Conservation (phyloP, 2,888 invertebrate species). For the Leucophenga maculata region DNA sequence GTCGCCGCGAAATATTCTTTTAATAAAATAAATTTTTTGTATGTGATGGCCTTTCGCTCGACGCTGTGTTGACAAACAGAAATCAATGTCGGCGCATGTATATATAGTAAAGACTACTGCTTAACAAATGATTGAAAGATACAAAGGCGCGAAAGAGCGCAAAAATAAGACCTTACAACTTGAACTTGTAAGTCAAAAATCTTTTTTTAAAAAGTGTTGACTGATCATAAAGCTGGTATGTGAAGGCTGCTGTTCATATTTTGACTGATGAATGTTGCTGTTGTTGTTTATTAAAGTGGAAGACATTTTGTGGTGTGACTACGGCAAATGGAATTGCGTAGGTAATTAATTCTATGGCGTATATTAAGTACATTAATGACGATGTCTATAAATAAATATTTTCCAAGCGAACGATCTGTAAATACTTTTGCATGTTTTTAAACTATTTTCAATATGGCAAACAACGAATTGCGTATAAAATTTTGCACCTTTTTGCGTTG, state of each 20-base stretch:
- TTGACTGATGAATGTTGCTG: no score
- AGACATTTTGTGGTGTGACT: no score
- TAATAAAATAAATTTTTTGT: background rate
- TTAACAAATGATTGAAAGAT: background rate
- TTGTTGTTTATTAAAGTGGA: no score
- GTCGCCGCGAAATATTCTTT: background rate
- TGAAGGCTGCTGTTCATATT: no score
- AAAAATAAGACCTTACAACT: background rate
- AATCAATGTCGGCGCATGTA: slow-evolving; percentile 53
- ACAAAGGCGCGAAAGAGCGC: no score
- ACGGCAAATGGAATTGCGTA: no score
- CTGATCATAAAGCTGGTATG: background rate
- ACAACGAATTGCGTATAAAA: no score
- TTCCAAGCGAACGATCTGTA: no score
- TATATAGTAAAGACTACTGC: background rate
- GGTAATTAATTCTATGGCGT: no score
- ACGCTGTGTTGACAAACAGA: slow-evolving; percentile 55
- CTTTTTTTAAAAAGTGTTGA: background rate
- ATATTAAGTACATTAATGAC: background rate
- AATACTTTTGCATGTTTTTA: no score
- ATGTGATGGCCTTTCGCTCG: background rate
- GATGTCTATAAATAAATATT: background rate
- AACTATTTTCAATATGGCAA: no score
- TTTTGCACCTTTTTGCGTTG: background rate
- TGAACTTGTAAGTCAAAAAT: slow-evolving; percentile 1